Conservation (phyloP, 2,888 invertebrate species). For the Heliconius erato region DNA sequence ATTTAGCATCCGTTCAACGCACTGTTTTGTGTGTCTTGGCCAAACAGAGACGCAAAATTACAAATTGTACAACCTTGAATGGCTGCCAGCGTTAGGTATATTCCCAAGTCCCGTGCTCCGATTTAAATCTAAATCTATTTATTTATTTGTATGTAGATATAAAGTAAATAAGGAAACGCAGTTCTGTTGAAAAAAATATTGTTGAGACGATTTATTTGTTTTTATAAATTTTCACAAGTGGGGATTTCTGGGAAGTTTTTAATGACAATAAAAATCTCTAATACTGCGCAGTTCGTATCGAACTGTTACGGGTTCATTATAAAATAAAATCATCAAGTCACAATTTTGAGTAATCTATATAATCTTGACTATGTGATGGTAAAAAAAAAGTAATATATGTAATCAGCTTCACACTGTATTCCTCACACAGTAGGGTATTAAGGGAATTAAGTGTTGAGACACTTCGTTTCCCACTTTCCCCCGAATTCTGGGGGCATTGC, state of each 20-base stretch:
- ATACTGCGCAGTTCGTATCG: not conserved
- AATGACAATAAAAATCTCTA: not conserved
- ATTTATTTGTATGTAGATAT: constrained; percentile 65
- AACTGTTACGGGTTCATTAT: not conserved
- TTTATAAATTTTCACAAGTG: not conserved
- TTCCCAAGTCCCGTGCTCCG: constrained; percentile 67
- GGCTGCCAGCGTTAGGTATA: constrained; percentile 74
- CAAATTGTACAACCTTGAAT: constrained; percentile 77
- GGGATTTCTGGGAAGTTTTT: not conserved
- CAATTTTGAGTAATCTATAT: too few relatives aligned
- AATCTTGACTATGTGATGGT: too few relatives aligned
- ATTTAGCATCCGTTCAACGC: constrained; percentile 66
- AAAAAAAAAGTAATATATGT: too few relatives aligned
- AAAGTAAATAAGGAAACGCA: constrained; percentile 62
- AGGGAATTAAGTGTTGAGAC: too few relatives aligned
- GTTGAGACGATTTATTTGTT: constrained; percentile 13
- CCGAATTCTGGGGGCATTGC: too few relatives aligned
- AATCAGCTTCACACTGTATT: too few relatives aligned
- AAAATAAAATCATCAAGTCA: too few relatives aligned
- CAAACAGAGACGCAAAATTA: constrained; percentile 83
- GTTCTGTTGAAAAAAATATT: constrained; percentile 14
- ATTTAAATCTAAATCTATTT: constrained; percentile 66
- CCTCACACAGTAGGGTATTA: too few relatives aligned
- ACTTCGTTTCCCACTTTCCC: too few relatives aligned
- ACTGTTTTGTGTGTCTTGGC: constrained; percentile 69